Evolutionary conservation across 30 jellyfish, hydroid and myxozoan genomes (phyloP).

Genomic region (Pelagia noctiluca): DNA sequence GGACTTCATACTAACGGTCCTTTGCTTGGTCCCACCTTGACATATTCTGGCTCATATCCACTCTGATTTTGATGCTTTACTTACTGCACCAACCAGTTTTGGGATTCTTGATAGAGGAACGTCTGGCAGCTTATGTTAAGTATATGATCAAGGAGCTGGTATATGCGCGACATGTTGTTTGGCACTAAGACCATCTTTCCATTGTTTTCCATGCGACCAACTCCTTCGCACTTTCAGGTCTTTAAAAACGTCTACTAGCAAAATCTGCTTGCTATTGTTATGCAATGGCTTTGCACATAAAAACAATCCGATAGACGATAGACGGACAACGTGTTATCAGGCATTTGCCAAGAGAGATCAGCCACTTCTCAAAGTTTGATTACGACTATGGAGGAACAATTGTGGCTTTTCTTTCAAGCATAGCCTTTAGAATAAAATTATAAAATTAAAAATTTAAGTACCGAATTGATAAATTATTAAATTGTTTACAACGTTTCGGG

Average conservation of each 20-base stretch:
- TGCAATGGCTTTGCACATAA: background rate
- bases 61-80: background rate
- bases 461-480: too few species aligned
- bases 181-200: background rate
- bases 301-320: background rate
- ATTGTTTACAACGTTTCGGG: too few species aligned
- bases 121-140: too few species aligned
- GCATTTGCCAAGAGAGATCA: too few species aligned
- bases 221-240: background rate
- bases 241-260: background rate
- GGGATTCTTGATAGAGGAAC: too few species aligned
- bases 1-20: background rate
- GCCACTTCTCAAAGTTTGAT: too few species aligned
- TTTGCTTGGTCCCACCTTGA: constrained; percentile 11
- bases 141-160: too few species aligned
- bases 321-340: background rate
- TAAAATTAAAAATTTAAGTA: too few species aligned
- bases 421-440: too few species aligned
- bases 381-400: too few species aligned
- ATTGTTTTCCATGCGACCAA: background rate
- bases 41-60: constrained; percentile 2
- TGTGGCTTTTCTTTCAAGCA: too few species aligned
- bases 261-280: background rate
- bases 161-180: too few species aligned
- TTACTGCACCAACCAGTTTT: background rate